Base-by-base conservation (phyloP, 2,888 invertebrate species). In the Anthophora plumipes region DNA sequence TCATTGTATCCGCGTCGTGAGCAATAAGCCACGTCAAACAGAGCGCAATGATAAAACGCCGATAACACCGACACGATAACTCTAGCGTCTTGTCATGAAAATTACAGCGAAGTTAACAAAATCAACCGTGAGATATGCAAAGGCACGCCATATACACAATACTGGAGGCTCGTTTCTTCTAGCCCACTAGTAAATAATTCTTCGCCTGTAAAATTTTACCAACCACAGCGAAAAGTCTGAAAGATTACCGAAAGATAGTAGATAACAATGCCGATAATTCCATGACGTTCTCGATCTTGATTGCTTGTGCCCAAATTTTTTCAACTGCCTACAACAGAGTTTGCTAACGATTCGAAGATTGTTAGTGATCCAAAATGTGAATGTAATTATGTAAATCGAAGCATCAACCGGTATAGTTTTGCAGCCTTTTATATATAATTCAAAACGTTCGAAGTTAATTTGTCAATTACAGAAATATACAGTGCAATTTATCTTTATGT, bases 1-100 rank as follows among this genome's bases (percentile, higher is more conserved):
- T 83, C 76, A 78, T 85, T 85, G 75, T 83, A 84, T 87, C 82
- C 79, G 68, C 82, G 83, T 67, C 67, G 81, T 46, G 77, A 77
- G 76, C 82, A 77, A 79, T 84, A 88, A 89, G 85, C 89, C 87
- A 88, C 84, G 85, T 89, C 87, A 89, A 89, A 89, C 89, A 89
- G 87, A 89, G 77, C 84, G 84, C 81, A 70, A 60, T 68, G 88
- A 89, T 89, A 89, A 89, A 80, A 50, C 43, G 11, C 57, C 81
- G 89, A 89, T 89, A 88, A 89, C 88, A 78, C 76, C 77, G 55
- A n/a, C 41, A 61, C 71, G 88, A 89, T 88, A 89, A 80, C 77
- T 83, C 70, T 39, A 41, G 71, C 55, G 57, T 74, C 82, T 80
- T 78, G 77, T 75, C 77, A 77, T 76, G 48, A 69, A 76, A 80